Percentiles rank a stretch among this genome's conserved stretches.
Evolutionary conservation across 2,797 vertebrate genomes (phyloP).

Genomic region (Prionace glauca): DNA sequence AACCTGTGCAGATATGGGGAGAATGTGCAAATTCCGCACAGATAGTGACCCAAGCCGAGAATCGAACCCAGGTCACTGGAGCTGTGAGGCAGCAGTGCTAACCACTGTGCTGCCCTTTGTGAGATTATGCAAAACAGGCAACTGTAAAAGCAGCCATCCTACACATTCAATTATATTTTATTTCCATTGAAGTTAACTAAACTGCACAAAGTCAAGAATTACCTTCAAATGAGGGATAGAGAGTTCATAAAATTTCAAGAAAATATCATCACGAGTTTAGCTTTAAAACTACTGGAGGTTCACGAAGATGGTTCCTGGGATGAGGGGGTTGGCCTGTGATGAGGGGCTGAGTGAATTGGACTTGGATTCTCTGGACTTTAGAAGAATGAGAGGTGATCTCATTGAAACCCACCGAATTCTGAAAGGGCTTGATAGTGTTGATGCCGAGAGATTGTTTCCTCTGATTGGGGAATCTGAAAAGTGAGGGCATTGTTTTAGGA

Average conservation of each 20-base stretch:
- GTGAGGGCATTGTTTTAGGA: no score
- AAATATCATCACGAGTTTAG: not conserved
- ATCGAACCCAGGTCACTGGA: no score
- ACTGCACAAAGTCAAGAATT: not conserved
- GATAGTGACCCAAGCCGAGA: no score
- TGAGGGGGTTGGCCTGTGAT: no score
- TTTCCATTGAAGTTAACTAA: not conserved
- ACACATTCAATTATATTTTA: not conserved
- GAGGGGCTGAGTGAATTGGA: not conserved
- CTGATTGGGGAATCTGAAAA: no score
- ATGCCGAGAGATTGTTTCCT: no score
- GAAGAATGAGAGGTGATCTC: not conserved
- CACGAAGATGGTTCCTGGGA: no score
- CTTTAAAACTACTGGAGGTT: not conserved
- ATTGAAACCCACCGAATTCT: not conserved
- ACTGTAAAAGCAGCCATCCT: not conserved
- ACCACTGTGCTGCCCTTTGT: not conserved
- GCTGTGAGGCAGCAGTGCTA: no score
- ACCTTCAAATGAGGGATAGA: not conserved
- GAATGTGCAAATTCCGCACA: no score
- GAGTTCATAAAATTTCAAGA: not conserved
- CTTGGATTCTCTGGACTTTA: not conserved
- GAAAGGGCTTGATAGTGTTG: no score
- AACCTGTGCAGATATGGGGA: no score
- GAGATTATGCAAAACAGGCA: not conserved